Evolutionary conservation across 2,888 invertebrate species (phyloP), one percentile per base, ranked within the genome.

Genomic region (Chironomus tentans): DNA sequence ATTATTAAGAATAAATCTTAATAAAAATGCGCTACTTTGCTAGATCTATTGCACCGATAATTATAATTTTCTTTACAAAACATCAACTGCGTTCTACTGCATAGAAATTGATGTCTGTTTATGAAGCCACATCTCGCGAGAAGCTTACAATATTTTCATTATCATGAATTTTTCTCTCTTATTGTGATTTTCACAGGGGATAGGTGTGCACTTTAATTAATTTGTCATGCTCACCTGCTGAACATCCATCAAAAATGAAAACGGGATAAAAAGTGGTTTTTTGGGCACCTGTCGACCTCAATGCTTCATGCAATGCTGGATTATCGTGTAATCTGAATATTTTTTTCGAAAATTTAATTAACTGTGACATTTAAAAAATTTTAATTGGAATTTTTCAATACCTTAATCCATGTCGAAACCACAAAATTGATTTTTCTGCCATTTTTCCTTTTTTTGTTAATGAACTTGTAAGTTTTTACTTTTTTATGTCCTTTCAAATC

Each of bases 221-320:
- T 65, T 65, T n/a, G 22, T 21, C 3, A n/a, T 15, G 15, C 82
- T 81, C 80, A 90, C 91, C 90, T 79, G 90, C 90, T 78, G 89
- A 89, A 81, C 90, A 88, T n/a, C 91, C 91, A 82, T 92, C 91
- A 80, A 91, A 91, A 78, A 91, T 89, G 80, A 91, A 92, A 2
- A 91, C 79, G 0, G 91, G 89, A 79, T 88, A 87, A 79, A 91
- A 84, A 0, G 78, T 78, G 5, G 79, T 77, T 13, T 81, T 79
- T 15, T 81, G 79, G n/a, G 79, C 80, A 62, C 79, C 79, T 76
- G 79, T 80, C 80, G n/a, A 18, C 1, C 79, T 77, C 4, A 89
- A 76, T 0, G 90, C 89, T 24, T 86, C 85, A 50, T 87, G 81
- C 38, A 92, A 81, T 0, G 91, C 87, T 0, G 91, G 90, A 83